phyloP scores from a whole-genome alignment of 2,797 vertebrate genomes.

The Mastacembelus armatus region DNA sequence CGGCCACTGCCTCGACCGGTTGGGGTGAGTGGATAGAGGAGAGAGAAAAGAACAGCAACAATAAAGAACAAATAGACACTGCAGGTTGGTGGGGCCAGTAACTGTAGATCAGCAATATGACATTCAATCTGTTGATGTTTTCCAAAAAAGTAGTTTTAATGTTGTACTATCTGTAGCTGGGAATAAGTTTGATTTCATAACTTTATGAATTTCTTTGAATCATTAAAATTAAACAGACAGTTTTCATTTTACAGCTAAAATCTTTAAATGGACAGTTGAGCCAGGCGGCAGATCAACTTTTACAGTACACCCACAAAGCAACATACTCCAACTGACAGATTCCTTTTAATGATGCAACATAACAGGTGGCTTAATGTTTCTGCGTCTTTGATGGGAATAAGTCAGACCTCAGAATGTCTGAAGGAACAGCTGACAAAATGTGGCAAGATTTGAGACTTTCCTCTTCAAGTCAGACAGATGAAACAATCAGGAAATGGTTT shows the following conservation, averaged over 20 bases:
- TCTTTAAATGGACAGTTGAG: constrained; percentile 22
- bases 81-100: too few species aligned
- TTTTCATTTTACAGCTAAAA: constrained; percentile 44
- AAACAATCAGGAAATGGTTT: constrained; percentile 42
- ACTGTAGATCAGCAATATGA: too few species aligned
- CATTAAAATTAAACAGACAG: constrained; percentile 35
- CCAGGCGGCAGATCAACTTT: constrained; percentile 18
- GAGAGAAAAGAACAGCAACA: too few species aligned
- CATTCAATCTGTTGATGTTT: constrained; percentile 17
- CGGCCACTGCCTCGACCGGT: too few species aligned
- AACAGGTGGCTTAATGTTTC: not conserved
- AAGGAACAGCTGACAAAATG: not conserved
- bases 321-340: constrained; percentile 1
- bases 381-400: not conserved
- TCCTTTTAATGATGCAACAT: constrained; percentile 13
- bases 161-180: constrained; percentile 19
- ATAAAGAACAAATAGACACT: too few species aligned
- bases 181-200: constrained; percentile 18
- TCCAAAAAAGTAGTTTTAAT: constrained; percentile 3
- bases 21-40: too few species aligned
- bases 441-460: constrained; percentile 1
- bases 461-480: accelerated
- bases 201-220: constrained; percentile 33
- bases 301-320: constrained; percentile 29
- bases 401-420: not conserved